Evolutionary conservation across 2,888 invertebrate genomes (phyloP).

Genomic region (Galeopsomyia nigrocyanea): DNA sequence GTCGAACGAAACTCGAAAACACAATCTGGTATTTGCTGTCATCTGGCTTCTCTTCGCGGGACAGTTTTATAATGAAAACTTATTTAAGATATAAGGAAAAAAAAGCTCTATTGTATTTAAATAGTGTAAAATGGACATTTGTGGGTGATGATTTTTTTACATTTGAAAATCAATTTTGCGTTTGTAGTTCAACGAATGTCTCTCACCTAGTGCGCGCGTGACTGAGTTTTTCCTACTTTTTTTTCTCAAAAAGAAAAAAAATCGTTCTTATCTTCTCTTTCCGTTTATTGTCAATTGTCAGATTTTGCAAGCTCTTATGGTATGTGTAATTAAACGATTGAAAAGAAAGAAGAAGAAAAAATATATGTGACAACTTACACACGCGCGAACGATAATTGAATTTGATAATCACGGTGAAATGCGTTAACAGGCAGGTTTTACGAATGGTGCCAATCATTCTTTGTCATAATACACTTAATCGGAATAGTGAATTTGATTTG

Average conservation of each 20-base stretch:
- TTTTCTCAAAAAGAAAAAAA: conserved; percentile 31
- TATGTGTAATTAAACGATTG: conserved; percentile 46
- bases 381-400: conserved; percentile 42
- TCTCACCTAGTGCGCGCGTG: conserved; percentile 68
- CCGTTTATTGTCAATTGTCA: conserved; percentile 46
- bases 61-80: conserved; percentile 66
- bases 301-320: conserved; percentile 36
- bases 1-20: conserved; percentile 52
- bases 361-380: conserved; percentile 37
- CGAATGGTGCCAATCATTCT: conserved; percentile 26
- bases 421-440: conserved; percentile 31
- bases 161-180: conserved; percentile 66
- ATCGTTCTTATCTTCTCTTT: conserved; percentile 49
- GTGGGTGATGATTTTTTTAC: conserved; percentile 66
- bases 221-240: conserved; percentile 63
- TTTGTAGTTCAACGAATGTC: conserved; percentile 68
- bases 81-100: conserved; percentile 66
- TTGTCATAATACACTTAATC: conserved; percentile 12
- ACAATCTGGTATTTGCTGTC: conserved; percentile 62
- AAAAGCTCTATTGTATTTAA: conserved; percentile 69
- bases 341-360: conserved; percentile 32
- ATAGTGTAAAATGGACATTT: conserved; percentile 69
- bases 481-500: background rate
- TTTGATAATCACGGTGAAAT: conserved; percentile 36
- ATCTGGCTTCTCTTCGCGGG: conserved; percentile 64